Conservation (phyloP, 2,113 vertebrate genomes). For the Perca schrenkii region DNA sequence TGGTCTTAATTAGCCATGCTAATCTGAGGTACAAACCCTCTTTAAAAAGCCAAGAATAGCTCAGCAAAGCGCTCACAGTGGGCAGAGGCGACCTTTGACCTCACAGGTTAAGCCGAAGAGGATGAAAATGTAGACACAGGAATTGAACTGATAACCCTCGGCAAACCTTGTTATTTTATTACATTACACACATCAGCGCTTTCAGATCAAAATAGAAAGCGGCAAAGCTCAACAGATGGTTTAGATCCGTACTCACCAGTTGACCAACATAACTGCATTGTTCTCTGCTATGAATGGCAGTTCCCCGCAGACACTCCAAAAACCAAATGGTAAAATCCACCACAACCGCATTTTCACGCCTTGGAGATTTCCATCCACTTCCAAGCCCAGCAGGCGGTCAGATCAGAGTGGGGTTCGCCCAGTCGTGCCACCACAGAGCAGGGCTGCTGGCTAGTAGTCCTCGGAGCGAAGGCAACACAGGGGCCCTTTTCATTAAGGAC, state of each 20-base stretch:
- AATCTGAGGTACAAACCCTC: constrained; percentile 83
- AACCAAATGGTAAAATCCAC: constrained; percentile 88
- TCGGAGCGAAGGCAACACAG: constrained; percentile 54
- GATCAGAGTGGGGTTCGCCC: constrained; percentile 57
- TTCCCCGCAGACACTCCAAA: constrained; percentile 88
- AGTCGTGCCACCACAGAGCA: constrained; percentile 61
- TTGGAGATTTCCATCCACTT: constrained; percentile 68
- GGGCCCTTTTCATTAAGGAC: constrained; percentile 60
- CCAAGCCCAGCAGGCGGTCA: constrained; percentile 61
- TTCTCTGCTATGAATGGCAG: constrained; percentile 94
- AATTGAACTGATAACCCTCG: background rate
- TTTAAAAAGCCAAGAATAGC: constrained; percentile 79
- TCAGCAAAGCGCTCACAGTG: constrained; percentile 56
- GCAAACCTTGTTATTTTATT: constrained; percentile 19
- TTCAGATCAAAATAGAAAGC: constrained; percentile 1
- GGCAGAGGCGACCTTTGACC: constrained; percentile 63
- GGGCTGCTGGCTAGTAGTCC: constrained; percentile 63
- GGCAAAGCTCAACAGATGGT: constrained; percentile 63
- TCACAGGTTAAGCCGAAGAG: constrained; percentile 56
- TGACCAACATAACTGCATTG: constrained; percentile 92
- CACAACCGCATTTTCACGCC: constrained; percentile 82
- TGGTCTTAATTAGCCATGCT: constrained; percentile 77
- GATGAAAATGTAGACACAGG: constrained; percentile 21
- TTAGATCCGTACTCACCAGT: constrained; percentile 89
- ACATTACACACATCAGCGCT: constrained; percentile 1